Conservation (phyloP, 2,113 vertebrate species). For the Microcebus murinus region DNA sequence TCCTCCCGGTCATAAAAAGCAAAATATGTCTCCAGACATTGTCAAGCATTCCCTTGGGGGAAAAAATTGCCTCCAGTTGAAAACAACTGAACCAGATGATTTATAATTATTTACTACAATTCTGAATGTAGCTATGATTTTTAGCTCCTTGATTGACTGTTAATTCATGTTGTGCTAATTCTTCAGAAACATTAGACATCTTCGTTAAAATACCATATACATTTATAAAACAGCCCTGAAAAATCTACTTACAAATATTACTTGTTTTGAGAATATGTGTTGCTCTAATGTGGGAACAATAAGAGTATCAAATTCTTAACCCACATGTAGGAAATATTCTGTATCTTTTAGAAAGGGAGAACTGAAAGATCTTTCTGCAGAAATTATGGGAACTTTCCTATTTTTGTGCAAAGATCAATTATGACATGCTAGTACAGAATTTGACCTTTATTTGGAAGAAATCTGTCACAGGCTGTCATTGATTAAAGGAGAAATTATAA, state of each 20-base stretch:
- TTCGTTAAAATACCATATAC: background rate
- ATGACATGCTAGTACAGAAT: constrained; percentile 54
- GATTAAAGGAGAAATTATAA: constrained; percentile 66
- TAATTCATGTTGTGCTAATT: background rate
- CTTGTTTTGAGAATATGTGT: background rate
- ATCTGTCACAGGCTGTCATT: constrained; percentile 69
- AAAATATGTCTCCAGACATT: background rate
- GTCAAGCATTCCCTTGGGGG: background rate
- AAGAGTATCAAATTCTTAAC: background rate
- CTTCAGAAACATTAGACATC: background rate
- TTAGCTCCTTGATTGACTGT: background rate
- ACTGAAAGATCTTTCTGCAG: background rate
- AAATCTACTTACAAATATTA: background rate
- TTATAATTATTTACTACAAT: background rate
- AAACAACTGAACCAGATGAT: background rate
- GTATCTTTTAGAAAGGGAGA: background rate
- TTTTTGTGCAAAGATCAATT: constrained; percentile 58
- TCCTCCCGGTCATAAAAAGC: background rate
- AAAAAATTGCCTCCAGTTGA: background rate
- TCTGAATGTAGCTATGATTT: background rate
- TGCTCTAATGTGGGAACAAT: background rate
- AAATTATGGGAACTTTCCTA: constrained; percentile 50
- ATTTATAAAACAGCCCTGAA: background rate
- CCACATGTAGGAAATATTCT: background rate
- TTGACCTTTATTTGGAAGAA: constrained; percentile 68